Base-by-base conservation (phyloP, 2,797 vertebrate genomes). In the Thunnus albacares region DNA sequence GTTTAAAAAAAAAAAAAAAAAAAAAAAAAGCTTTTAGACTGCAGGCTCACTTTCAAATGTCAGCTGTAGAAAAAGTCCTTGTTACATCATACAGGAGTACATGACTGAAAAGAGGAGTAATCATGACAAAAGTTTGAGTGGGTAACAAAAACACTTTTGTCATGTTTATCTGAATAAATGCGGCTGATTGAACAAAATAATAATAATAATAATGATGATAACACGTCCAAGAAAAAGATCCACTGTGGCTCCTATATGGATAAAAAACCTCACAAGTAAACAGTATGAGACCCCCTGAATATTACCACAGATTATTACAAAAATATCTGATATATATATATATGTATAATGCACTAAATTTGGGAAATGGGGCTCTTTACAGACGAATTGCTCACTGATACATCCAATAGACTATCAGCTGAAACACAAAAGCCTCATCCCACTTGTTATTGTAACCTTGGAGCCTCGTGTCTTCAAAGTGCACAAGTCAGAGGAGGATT, bases 401-500 rank as follows among this genome's bases (percentile, higher is more conserved):
- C 58, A 24, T 72, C 75, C 63, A 82, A 63, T 33, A 83, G 41
- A 7, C 9, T 2, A 38, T 55, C 79, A 63, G 18, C 60, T 11
- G 51, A 41, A 35, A 47, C 63, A 84, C 81, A 91, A 85, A 71
- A 79, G 71, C 71, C 71, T 53, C 71, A 45, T 59, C 74, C 56
- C 56, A 69, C 78, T 81, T 87, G 87, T 92, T 90, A 83, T 83
- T 88, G 81, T 90, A 92, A 89, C 88, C 90, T 87, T 55, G 66
- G 78, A 89, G 90, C 88, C 82, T 86, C 75, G 78, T 81, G 85
- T 90, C 90, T 87, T 88, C 88, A 91, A 86, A 90, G 89, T 89
- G 88, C 92, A 90, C 91, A 91, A 94, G 93, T 95, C 88, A 94
- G 80, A 80, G 80, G 69, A 78, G 91, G 91, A 92, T 92, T 89